A percentile compares a stretch with the other conserved stretches of the same genome.
Conservation (phyloP, 2,797 vertebrate species). For the Enteromius radiatus region DNA sequence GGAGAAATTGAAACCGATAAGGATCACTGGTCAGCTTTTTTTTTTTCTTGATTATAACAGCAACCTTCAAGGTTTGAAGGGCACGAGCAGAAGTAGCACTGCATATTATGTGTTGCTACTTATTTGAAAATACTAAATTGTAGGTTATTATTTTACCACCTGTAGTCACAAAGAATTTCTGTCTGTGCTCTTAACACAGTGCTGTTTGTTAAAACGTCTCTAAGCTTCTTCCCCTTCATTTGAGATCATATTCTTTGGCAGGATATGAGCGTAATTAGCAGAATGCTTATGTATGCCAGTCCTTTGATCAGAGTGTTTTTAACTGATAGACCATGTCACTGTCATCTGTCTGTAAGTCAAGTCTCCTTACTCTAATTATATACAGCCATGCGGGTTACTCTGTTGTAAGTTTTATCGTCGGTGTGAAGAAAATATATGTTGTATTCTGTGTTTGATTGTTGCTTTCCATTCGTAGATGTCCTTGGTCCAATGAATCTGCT, state of each 20-base stretch:
- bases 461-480: conserved; percentile 50
- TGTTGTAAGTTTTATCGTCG: conserved; percentile 19
- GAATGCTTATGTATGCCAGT: conserved; percentile 74
- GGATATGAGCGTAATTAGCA: conserved; percentile 73
- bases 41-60: not conserved
- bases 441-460: conserved; percentile 29
- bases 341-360: conserved; percentile 75
- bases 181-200: not conserved
- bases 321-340: conserved; percentile 78
- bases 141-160: not conserved
- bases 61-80: conserved; percentile 22
- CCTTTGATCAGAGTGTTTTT: conserved; percentile 83
- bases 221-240: conserved; percentile 51
- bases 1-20: conserved; percentile 48
- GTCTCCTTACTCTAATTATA: conserved; percentile 76
- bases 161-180: not conserved
- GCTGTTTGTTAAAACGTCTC: conserved; percentile 49
- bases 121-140: not conserved
- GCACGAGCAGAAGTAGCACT: conserved; percentile 4
- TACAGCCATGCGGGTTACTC: conserved; percentile 68
- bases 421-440: conserved; percentile 30
- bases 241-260: conserved; percentile 57
- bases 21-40: conserved; percentile 38
- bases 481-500: conserved; percentile 37
- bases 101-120: not conserved